Base-by-base conservation (phyloP, 2,113 vertebrate genomes). In the Leptodactylus fuscus region DNA sequence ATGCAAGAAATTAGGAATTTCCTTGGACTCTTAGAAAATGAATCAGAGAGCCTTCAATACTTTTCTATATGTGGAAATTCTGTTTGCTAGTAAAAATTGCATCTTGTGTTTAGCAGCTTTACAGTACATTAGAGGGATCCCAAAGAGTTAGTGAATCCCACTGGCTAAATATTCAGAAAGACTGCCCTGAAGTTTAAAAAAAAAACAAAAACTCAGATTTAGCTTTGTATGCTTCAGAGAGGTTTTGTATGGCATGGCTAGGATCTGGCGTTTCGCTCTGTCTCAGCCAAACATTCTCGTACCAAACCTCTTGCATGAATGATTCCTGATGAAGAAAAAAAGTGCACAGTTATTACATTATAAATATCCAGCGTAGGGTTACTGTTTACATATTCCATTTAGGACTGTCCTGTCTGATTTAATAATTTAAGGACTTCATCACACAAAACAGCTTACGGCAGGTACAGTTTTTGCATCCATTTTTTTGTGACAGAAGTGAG, bases 231-330 rank as follows among this genome's bases (percentile, higher is more conserved):
- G 87, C 85, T 90, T 91, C 71, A 46, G 87, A 86, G 87, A 81
- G 88, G 24, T 46, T 87, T 83, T 75, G 32, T 3, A 4, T 8
- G 1, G 18, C 27, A 22, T 27, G 62, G 93, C 95, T 99, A 99
- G 89, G 98, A 99, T 81, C 98, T 94, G 3, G 98, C 98, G 0
- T 99, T 99, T 22, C 97, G 94, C 82, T 99, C 98, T 29, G 98
- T 99, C 90, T 99, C 98, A 0, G 97, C 97, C 95, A 99, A 88
- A 90, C 98, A 99, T 82, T 99, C 98, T 18, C 97, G 96, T 76
- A 99, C 98, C 90, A 99, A 90, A 36, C 97, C 98, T 91, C 98
- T 93, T 0, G 98, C 97, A 0, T 99, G 98, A 87, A 99, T 99
- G 81, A 99, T 99, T 82, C 98, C 98, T 99, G 87, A 34, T 82